These are phyloP conservation scores for Drosophila mimetica DNA, from an alignment of 2,888 invertebrate genomes.

Conservation along the genomic window DNA sequence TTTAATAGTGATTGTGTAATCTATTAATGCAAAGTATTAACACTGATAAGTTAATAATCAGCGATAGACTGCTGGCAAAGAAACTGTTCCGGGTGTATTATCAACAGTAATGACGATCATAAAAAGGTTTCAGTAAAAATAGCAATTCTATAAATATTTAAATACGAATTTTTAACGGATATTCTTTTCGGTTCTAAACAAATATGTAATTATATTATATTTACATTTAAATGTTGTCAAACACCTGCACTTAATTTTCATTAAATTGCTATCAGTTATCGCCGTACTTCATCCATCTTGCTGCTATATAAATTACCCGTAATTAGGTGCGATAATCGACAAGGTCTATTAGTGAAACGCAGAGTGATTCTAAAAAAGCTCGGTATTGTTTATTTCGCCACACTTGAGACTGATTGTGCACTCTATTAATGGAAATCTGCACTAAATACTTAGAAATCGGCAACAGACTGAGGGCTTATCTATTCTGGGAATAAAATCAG, in stretches of 20 bases:
- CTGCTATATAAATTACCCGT: not conserved
- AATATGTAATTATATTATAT: no score
- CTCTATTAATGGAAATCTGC: conserved; percentile 27
- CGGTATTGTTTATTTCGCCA: conserved; percentile 23
- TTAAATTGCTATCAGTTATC: not conserved
- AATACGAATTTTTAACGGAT: no score
- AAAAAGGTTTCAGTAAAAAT: not conserved
- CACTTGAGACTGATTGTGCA: conserved; percentile 32
- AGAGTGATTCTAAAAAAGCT: conserved; percentile 6
- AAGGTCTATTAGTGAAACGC: conserved; percentile 6
- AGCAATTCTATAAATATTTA: not conserved
- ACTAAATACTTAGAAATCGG: conserved; percentile 21
- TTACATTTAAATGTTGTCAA: no score
- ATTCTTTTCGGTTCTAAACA: not conserved
- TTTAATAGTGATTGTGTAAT: not conserved
- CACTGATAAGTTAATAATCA: conserved; percentile 12
- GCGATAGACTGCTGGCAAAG: not conserved
- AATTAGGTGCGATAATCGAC: conserved; percentile 10
- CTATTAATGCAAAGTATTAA: conserved; percentile 1
- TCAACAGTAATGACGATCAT: not conserved
- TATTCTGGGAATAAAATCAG: conserved; percentile 29
- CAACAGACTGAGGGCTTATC: conserved; percentile 3
- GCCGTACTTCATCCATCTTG: not conserved
- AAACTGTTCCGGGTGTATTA: not conserved
- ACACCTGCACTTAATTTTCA: no score